A percentile compares a stretch with the other conserved stretches of the same genome.
phyloP scores from a whole-genome alignment of 2,888 invertebrate genomes.

The Catocala sponsa region DNA sequence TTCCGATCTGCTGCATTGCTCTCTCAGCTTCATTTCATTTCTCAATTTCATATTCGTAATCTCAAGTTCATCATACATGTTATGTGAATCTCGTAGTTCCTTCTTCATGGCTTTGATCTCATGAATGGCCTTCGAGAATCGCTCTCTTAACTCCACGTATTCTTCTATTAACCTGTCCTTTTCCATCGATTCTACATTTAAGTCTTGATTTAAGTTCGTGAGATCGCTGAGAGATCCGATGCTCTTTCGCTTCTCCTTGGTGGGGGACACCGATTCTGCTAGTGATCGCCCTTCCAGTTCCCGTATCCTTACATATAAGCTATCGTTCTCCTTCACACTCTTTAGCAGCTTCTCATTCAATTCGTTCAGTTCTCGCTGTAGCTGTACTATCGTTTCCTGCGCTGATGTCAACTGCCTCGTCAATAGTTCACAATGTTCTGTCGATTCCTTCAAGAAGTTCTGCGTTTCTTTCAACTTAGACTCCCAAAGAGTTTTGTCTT shows the following conservation, averaged over 20 bases:
- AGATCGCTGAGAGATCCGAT: slow-evolving; percentile 94
- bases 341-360: slow-evolving; percentile 90
- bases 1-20: slow-evolving; percentile 91
- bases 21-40: slow-evolving; percentile 90
- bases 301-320: slow-evolving; percentile 90
- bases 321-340: slow-evolving; percentile 93
- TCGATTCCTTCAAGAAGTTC: slow-evolving; percentile 90
- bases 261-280: slow-evolving; percentile 76
- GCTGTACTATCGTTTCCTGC: slow-evolving; percentile 89
- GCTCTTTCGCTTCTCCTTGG: slow-evolving; percentile 89
- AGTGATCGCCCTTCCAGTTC: slow-evolving; percentile 90
- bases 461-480: slow-evolving; percentile 90
- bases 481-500: slow-evolving; percentile 91
- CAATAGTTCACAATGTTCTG: slow-evolving; percentile 89
- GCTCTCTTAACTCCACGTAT: slow-evolving; percentile 91
- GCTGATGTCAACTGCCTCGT: slow-evolving; percentile 90
- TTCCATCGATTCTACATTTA: slow-evolving; percentile 92
- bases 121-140: slow-evolving; percentile 94
- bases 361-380: slow-evolving; percentile 91
- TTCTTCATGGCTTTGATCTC: slow-evolving; percentile 95
- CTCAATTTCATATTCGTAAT: slow-evolving; percentile 92
- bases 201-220: slow-evolving; percentile 92
- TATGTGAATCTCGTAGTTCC: slow-evolving; percentile 93
- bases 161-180: slow-evolving; percentile 94
- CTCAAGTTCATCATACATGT: slow-evolving; percentile 93